Evolutionary conservation across 2,797 vertebrate genomes (phyloP), one percentile per base, ranked within the genome.

Genomic region (Artibeus lituratus): DNA sequence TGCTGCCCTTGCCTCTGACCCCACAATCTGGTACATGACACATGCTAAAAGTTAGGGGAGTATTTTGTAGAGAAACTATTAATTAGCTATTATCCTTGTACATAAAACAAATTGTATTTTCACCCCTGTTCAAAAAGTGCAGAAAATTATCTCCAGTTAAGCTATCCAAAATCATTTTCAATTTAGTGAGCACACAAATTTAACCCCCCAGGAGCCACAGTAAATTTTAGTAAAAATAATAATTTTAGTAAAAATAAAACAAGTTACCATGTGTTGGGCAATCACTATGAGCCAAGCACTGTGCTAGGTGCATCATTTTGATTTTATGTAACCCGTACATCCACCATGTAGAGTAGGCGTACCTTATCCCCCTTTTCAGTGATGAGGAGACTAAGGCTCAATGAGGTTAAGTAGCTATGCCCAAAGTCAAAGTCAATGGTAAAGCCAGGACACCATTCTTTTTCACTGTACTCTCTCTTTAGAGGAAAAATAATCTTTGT

Each of bases 91-190:
- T 42, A 72, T 11, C 67, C 59, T 96, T 57, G 69, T 44, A 70
- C 10, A 49, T 16, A n/a, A 80, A 91, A 37, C 12, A 67, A 92
- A 89, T 65, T 89, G 80, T 18, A 94, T 86, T 90, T 96, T 96
- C 26, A 95, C 10, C 53, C 57, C 21, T 94, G 11, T 76, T 89
- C 57, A 94, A 53, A 80, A 87, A 74, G 44, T 86, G 2, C 29
- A 90, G 39, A 96, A 96, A 91, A 81, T 72, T 84, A 86, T 88
- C 94, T 90, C 57, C 37, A 96, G 73, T 89, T 92, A 96, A 91
- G 37, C 29, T 72, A 91, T 65, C 49, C 70, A 89, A 95, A 88
- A 96, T 94, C 12, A 74, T 91, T 95, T 83, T 89, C 44, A 91
- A 76, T 42, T 90, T 87, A 93, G 26, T 70, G 14, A 88, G 39